Percentiles rank a stretch among this genome's conserved stretches.
Evolutionary conservation across 1,140 invertebrate species (phyloP).

Genomic region (Drosophila simulans): DNA sequence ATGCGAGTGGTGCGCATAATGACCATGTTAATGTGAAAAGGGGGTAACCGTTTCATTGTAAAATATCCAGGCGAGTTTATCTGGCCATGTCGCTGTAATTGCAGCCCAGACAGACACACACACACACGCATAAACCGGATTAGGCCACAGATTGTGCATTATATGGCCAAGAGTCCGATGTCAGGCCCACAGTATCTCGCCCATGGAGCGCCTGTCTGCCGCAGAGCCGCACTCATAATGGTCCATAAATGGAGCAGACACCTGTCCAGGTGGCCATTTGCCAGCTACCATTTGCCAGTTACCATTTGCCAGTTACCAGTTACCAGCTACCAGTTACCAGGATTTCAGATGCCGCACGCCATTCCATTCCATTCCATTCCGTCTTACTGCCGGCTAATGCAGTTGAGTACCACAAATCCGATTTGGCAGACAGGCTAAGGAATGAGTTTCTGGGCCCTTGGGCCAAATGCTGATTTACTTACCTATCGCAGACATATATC

Average conservation of each 20-base stretch:
- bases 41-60: slow-evolving; percentile 44
- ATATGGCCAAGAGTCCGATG: slow-evolving; percentile 30
- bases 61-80: slow-evolving; percentile 37
- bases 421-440: slow-evolving; percentile 17
- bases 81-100: slow-evolving; percentile 51
- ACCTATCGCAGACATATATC: neutral
- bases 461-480: neutral
- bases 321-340: neutral
- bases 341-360: neutral
- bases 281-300: neutral
- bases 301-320: neutral
- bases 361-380: neutral
- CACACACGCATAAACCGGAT: slow-evolving; percentile 62
- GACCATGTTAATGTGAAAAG: slow-evolving; percentile 63
- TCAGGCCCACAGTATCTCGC: slow-evolving; percentile 13
- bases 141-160: slow-evolving; percentile 57
- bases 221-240: slow-evolving; percentile 45
- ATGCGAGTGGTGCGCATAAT: slow-evolving; percentile 54
- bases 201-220: slow-evolving; percentile 21
- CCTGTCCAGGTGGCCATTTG: slow-evolving; percentile 26
- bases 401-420: slow-evolving; percentile 25
- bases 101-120: slow-evolving; percentile 42
- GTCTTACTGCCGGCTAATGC: slow-evolving; percentile 8
- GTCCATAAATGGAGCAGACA: slow-evolving; percentile 41
- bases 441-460: neutral